These are phyloP conservation scores for Zaprionus obscuricornis DNA, from an alignment of 2,888 invertebrate species.

Conservation along the genomic window DNA sequence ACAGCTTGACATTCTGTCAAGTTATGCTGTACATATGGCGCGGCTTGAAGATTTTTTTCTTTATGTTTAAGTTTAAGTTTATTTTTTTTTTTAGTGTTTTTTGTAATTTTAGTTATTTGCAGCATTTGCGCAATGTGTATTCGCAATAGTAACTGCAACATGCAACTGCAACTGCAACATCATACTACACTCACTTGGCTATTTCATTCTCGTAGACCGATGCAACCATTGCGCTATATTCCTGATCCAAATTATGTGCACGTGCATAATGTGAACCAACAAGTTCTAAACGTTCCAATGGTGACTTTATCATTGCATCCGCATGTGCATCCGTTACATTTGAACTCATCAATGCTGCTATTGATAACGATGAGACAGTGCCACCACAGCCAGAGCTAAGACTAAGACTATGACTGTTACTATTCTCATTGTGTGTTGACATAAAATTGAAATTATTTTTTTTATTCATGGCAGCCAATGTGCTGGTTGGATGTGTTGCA, in stretches of 20 bases:
- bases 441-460: constrained; percentile 45
- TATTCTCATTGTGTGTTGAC: constrained; percentile 52
- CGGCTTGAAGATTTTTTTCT: constrained; percentile 7
- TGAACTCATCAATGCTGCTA: constrained; percentile 42
- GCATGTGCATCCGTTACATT: constrained; percentile 47
- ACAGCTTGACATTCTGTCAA: constrained; percentile 67
- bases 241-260: constrained; percentile 75
- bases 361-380: constrained; percentile 51
- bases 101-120: too few relatives aligned
- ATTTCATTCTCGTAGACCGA: constrained; percentile 77
- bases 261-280: constrained; percentile 42
- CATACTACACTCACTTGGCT: constrained; percentile 81
- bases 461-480: constrained; percentile 33
- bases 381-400: constrained; percentile 64
- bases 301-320: constrained; percentile 76
- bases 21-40: too few relatives aligned
- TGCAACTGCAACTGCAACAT: too few relatives aligned
- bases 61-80: too few relatives aligned
- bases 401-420: too few relatives aligned
- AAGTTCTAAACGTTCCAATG: constrained; percentile 71
- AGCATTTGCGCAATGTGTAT: constrained; percentile 67
- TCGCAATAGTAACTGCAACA: too few relatives aligned
- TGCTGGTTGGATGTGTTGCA: constrained; percentile 16
- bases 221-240: constrained; percentile 81
- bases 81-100: constrained; percentile 7